These are phyloP conservation scores for Falco novaeseelandiae DNA, from an alignment of 2,797 vertebrate species.

Conservation along the genomic window DNA sequence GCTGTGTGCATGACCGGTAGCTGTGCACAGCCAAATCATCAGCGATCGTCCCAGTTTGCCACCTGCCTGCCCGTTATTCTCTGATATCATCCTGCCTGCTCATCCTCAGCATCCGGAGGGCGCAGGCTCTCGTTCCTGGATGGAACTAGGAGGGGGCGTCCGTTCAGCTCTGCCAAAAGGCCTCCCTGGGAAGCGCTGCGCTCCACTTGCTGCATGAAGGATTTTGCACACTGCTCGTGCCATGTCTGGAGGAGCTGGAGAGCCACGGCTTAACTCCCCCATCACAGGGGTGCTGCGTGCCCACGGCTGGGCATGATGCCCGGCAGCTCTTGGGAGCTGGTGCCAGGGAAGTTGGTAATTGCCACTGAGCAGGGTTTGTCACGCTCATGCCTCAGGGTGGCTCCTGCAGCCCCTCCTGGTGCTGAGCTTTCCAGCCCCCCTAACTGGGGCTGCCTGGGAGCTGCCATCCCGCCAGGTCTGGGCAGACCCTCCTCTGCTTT, in stretches of 20 bases:
- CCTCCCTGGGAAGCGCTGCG: not conserved
- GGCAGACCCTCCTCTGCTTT: not conserved
- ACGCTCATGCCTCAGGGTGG: rapidly evolving
- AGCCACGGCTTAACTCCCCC: rapidly evolving
- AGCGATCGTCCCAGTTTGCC: not conserved
- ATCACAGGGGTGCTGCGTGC: not conserved
- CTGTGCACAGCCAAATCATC: not conserved
- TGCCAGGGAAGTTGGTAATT: not conserved
- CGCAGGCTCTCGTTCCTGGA: not conserved
- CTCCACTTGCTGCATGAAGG: rapidly evolving
- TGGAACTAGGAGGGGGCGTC: not conserved
- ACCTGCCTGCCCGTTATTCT: not conserved
- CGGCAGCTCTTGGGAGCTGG: not conserved
- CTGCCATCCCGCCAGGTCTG: rapidly evolving
- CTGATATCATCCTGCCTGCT: rapidly evolving
- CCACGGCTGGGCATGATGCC: rapidly evolving
- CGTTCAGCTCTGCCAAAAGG: not conserved
- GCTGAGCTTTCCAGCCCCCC: not conserved
- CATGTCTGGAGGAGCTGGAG: not conserved
- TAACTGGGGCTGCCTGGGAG: rapidly evolving
- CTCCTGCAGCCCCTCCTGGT: not conserved
- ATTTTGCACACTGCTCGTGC: not conserved
- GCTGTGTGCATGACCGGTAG: not conserved
- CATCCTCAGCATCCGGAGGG: not conserved
- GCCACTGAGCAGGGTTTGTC: not conserved